Evolutionary conservation across 2,113 vertebrate genomes (phyloP).

Genomic region (Saccopteryx bilineata): DNA sequence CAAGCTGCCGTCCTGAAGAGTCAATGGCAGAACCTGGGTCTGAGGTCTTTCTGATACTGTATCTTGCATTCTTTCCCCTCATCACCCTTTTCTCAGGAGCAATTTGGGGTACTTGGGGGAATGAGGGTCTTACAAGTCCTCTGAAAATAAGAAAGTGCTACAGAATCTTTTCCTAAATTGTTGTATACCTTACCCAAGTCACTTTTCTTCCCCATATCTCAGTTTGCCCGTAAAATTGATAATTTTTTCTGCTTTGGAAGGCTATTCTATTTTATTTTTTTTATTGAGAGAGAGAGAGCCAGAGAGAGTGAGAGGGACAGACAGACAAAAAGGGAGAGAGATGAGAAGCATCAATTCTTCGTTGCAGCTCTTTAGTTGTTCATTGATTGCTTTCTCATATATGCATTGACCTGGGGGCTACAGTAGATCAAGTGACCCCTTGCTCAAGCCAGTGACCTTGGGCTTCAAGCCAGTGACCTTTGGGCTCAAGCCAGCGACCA

Average conservation of each 20-base stretch:
- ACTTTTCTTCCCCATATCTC: conserved; percentile 20
- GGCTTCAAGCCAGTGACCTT: too few relatives aligned
- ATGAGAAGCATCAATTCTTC: too few relatives aligned
- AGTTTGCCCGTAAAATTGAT: background rate
- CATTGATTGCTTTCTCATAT: too few relatives aligned
- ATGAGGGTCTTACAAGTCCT: background rate
- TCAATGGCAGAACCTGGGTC: background rate
- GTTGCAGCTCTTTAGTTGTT: too few relatives aligned
- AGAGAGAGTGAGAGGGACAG: too few relatives aligned
- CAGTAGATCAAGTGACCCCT: too few relatives aligned
- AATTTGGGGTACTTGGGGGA: background rate
- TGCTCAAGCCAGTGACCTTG: too few relatives aligned
- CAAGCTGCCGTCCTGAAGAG: background rate
- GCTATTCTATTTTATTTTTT: background rate
- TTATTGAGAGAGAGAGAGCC: too few relatives aligned
- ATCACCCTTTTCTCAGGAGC: background rate
- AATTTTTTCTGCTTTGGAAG: background rate
- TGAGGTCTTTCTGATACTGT: background rate
- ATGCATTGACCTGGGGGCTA: too few relatives aligned
- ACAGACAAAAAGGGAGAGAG: too few relatives aligned
- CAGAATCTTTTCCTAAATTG: background rate
- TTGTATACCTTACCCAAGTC: background rate
- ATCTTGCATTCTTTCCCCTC: background rate
- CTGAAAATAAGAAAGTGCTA: background rate
- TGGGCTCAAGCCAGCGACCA: too few relatives aligned